Base-by-base conservation (phyloP, 2,113 vertebrate species). In the Riparia riparia region DNA sequence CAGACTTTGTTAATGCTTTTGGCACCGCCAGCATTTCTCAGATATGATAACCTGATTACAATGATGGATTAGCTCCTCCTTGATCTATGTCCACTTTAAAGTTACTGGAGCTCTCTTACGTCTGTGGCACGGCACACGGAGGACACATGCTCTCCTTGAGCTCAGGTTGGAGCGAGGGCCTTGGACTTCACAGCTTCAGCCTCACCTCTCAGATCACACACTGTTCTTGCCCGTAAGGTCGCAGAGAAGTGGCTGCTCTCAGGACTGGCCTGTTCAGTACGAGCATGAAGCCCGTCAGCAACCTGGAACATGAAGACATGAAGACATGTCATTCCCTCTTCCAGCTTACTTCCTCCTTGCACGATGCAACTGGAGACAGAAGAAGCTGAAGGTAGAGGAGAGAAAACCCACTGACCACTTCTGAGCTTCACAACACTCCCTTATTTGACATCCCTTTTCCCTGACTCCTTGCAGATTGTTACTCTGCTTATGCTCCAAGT, bases 301-400 rank as follows among this genome's bases (percentile, higher is more conserved):
- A 10, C 0, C 0, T 13, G 31, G 26, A 87, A n/a, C 2, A 6
- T 7, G n/a, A 70, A 29, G 47, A 18, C 8, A 21, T 2, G 0
- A n/a, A n/a, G n/a, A n/a, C n/a, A n/a, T n/a, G 22, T 25, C 1
- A 3, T 31, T 29, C 18, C 63, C 12, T 71, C 34, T 28, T 78
- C 32, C 32, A 44, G 28, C 17, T 47, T 19, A 15, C 21, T 61
- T 4, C 2, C 47, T 68, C 20, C 32, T 77, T 66, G 65, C 69
- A 86, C 34, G 29, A 26, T 66, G 54, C 28, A 45, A 14, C 20
- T 54, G 24, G 44, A 89, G 65, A 22, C 4, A 60, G 41, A 81
- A 13, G 13, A 10, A 41, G 21, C 13, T 82, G 72, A 53, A 51
- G 12, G 10, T 17, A 70, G 10, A 32, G 26, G 4, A 45, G 13